phyloP scores from a whole-genome alignment of 2,888 invertebrate genomes.

The Neoaliturus tenellus region DNA sequence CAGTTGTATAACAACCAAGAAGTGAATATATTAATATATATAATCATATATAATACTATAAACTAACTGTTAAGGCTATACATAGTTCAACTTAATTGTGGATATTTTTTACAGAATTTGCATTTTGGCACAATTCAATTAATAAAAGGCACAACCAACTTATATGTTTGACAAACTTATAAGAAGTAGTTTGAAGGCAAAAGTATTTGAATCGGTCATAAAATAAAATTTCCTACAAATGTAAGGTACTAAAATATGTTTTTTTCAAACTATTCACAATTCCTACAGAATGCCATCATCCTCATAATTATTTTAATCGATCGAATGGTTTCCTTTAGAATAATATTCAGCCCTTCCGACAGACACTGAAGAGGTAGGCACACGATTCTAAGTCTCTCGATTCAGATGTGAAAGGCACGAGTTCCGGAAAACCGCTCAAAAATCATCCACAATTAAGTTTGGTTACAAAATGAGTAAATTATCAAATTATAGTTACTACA shows the following conservation, averaged over 20 bases:
- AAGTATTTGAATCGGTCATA: not conserved
- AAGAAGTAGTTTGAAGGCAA: not conserved
- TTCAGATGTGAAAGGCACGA: constrained; percentile 41
- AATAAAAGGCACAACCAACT: constrained; percentile 43
- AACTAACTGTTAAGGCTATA: constrained; percentile 51
- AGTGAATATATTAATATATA: constrained; percentile 53
- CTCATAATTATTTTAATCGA: not conserved
- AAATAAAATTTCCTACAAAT: not conserved
- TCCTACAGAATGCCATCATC: not conserved
- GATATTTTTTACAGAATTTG: constrained; percentile 39
- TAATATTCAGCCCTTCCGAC: constrained; percentile 40
- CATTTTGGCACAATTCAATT: constrained; percentile 46
- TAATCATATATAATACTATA: constrained; percentile 42
- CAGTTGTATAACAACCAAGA: constrained; percentile 53
- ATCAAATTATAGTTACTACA: constrained; percentile 26
- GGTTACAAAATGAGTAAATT: constrained; percentile 17
- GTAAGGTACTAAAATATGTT: not conserved
- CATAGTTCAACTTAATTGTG: constrained; percentile 41
- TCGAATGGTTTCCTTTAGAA: constrained; percentile 14
- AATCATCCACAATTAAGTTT: constrained; percentile 51
- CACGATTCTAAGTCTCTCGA: constrained; percentile 41
- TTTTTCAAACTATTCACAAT: not conserved
- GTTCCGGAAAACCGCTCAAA: constrained; percentile 21
- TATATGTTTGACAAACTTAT: constrained; percentile 13
- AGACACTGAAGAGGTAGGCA: constrained; percentile 44